Percentiles rank a stretch among this genome's conserved stretches.
Conservation (phyloP, 2,888 invertebrate genomes). For the Malthinus flaveolus region DNA sequence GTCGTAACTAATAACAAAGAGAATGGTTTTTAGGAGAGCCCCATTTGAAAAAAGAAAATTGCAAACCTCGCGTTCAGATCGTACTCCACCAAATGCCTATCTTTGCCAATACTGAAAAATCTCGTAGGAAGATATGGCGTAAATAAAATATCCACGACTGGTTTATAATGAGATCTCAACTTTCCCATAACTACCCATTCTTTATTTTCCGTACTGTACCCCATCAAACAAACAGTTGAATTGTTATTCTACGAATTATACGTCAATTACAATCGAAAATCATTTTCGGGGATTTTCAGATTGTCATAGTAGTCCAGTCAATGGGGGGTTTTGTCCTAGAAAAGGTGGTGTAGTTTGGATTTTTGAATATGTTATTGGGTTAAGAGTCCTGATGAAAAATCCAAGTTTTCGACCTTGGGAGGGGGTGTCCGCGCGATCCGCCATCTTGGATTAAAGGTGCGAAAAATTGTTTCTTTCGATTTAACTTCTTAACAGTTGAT, state of each 20-base stretch:
- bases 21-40: not conserved
- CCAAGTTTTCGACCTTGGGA: too few species aligned
- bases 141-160: slow-evolving; percentile 62
- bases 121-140: slow-evolving; percentile 53
- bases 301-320: too few species aligned
- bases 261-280: too few species aligned
- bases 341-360: not conserved
- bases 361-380: too few species aligned
- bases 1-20: slow-evolving; percentile 6
- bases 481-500: too few species aligned
- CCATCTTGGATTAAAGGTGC: too few species aligned
- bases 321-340: too few species aligned
- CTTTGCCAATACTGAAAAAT: slow-evolving; percentile 63
- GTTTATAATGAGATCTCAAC: slow-evolving; percentile 63
- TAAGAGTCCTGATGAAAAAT: too few species aligned
- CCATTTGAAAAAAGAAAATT: not conserved
- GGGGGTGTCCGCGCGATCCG: too few species aligned
- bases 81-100: slow-evolving; percentile 64
- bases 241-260: slow-evolving; percentile 56
- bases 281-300: too few species aligned
- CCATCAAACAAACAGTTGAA: slow-evolving; percentile 59
- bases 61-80: slow-evolving; percentile 57
- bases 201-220: slow-evolving; percentile 49
- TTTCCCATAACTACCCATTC: slow-evolving; percentile 64
- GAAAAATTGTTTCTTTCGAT: too few species aligned